Evolutionary conservation across 1,140 invertebrate species (phyloP).

Genomic region (Forficula auricularia): DNA sequence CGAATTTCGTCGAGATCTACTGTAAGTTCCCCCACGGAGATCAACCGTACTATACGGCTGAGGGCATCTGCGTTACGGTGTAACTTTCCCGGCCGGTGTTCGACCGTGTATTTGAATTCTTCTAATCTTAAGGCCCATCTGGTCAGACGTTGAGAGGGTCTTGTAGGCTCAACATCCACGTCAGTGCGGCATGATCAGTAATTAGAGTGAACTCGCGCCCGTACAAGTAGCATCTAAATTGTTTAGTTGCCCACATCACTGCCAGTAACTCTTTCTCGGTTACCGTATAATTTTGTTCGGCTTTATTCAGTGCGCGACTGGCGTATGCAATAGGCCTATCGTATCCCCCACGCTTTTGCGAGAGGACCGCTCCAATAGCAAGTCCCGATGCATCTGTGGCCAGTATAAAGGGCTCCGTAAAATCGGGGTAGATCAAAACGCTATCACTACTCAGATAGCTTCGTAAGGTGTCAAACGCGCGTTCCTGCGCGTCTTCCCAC

Average conservation of each 20-base stretch:
- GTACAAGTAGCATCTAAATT: conserved; percentile 30
- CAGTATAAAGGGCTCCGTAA: conserved; percentile 18
- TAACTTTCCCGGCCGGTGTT: conserved; percentile 23
- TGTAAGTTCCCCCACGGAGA: not conserved
- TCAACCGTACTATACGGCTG: conserved; percentile 12
- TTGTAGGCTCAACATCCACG: conserved; percentile 28
- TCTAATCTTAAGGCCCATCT: conserved; percentile 31
- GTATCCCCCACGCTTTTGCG: conserved; percentile 13
- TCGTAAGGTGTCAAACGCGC: conserved; percentile 10
- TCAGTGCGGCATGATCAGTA: conserved; percentile 32
- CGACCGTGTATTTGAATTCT: conserved; percentile 27
- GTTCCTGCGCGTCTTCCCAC: conserved; percentile 10
- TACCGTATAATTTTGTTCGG: conserved; percentile 18
- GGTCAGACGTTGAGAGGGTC: conserved; percentile 26
- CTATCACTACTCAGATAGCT: conserved; percentile 8
- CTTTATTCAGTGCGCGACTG: conserved; percentile 15
- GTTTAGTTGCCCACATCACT: conserved; percentile 25
- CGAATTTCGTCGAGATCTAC: not conserved
- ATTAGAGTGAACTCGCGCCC: conserved; percentile 29
- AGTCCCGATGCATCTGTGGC: conserved; percentile 18
- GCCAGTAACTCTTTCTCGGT: conserved; percentile 25
- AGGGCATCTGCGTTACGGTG: conserved; percentile 22
- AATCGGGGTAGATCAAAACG: conserved; percentile 18
- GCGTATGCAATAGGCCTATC: conserved; percentile 19
- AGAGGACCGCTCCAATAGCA: conserved; percentile 15